A percentile compares a stretch with the other conserved stretches of the same genome.
phyloP scores from a whole-genome alignment of 2,113 vertebrate genomes.

The Hepsetus odoe region DNA sequence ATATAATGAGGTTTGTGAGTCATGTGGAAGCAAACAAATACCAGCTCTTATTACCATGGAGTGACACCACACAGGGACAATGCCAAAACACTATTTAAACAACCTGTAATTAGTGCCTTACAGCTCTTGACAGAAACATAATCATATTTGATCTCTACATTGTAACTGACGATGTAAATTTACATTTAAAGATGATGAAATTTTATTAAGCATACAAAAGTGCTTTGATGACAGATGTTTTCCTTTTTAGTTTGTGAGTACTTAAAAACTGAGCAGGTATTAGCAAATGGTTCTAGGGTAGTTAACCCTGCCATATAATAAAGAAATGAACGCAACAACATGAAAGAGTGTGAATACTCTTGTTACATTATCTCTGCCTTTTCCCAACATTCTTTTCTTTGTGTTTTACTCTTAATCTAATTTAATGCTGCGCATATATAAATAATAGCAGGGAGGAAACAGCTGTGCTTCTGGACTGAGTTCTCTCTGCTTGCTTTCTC shows the following conservation, averaged over 20 bases:
- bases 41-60: not conserved
- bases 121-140: not conserved
- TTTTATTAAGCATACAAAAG: no score
- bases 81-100: not conserved
- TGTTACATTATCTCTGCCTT: not conserved
- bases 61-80: constrained; percentile 17
- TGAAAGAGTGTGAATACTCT: not conserved
- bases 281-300: not conserved
- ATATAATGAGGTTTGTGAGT: constrained; percentile 12
- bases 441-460: constrained; percentile 6
- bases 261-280: not conserved
- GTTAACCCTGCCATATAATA: not conserved
- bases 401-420: constrained; percentile 5
- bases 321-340: not conserved
- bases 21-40: constrained; percentile 17
- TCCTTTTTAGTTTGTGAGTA: not conserved
- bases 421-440: constrained; percentile 13
- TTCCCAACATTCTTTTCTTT: not conserved
- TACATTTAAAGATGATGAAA: not conserved
- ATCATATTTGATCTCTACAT: not conserved
- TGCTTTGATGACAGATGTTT: not conserved
- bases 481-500: not conserved
- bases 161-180: constrained; percentile 1
- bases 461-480: constrained; percentile 1
- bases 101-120: not conserved